Base-by-base conservation (phyloP, 2,888 invertebrate species). In the Monoplex corrugatus region DNA sequence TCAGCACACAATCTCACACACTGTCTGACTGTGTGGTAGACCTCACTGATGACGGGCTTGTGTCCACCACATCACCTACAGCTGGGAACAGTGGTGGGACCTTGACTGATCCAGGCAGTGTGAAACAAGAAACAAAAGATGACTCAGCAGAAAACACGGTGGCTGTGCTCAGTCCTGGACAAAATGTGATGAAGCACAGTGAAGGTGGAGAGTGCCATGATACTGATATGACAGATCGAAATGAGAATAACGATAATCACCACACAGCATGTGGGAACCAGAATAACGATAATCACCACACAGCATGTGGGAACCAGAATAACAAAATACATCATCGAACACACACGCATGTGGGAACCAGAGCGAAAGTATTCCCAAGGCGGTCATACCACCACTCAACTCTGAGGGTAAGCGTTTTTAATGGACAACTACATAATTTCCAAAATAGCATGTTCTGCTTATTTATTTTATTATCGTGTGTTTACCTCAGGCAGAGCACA, bases 321-420 rank as follows among this genome's bases (percentile, higher is more conserved):
- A n/a, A n/a, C n/a, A n/a, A n/a, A n/a, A n/a, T n/a, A 19, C n/a
- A n/a, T n/a, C n/a, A n/a, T n/a, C n/a, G n/a, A n/a, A 43, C 57
- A 35, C n/a, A n/a, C n/a, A n/a, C n/a, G n/a, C n/a, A n/a, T n/a
- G n/a, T n/a, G n/a, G 35, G 16, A 43, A 23, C 43, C 63, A n/a
- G 38, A n/a, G 50, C 5, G 38, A 35, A 32, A 43, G 50, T 1
- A 38, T 87, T 40, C 89, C 89, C 23, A 87, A 89, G 75, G 89
- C 89, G 38, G 89, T 87, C 16, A 87, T 89, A 32, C 72, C 82
- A 68, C 89, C 89, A 3, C 63, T 89, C 45, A 78, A 78, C 80
- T 32, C 84, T 35, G 40, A 40, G 63, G 32, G 43, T 38, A 57
- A 84, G 84, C 45, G 2, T 50, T 50, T n/a, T 50, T 85, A 2